These are phyloP conservation scores for Poliocrania exsul DNA, from an alignment of 2,797 vertebrate species.

Conservation along the genomic window DNA sequence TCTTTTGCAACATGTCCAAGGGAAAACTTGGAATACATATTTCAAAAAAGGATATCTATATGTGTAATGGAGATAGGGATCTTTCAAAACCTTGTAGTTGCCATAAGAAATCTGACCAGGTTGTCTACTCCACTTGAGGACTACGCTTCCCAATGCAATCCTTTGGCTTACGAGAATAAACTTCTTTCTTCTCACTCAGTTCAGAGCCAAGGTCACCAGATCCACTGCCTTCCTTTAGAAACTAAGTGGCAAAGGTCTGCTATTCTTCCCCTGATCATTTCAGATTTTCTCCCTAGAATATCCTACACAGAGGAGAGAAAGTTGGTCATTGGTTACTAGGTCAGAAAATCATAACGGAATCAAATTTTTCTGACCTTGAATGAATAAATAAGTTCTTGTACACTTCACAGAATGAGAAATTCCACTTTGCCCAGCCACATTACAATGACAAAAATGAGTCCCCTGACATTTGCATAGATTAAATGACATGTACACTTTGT, in stretches of 20 bases:
- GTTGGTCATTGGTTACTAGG: neutral
- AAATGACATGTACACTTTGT: neutral
- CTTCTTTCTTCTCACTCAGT: neutral
- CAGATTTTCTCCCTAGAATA: neutral
- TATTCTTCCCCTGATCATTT: neutral
- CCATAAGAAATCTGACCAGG: neutral
- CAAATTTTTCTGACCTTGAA: neutral
- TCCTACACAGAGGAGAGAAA: neutral
- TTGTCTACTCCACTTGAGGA: neutral
- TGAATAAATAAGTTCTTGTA: neutral
- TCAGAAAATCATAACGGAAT: neutral
- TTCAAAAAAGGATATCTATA: neutral
- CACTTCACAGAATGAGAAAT: neutral
- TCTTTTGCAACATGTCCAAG: neutral
- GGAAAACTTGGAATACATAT: neutral
- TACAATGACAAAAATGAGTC: neutral
- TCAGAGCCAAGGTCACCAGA: neutral
- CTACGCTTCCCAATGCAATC: neutral
- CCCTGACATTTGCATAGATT: neutral
- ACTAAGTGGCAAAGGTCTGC: neutral
- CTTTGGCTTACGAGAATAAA: neutral
- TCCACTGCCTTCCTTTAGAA: neutral
- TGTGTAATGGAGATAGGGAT: neutral
- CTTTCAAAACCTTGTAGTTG: neutral
- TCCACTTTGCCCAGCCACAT: neutral